Evolutionary conservation across 2,888 invertebrate genomes (phyloP).

Genomic region (Euclidia mi): DNA sequence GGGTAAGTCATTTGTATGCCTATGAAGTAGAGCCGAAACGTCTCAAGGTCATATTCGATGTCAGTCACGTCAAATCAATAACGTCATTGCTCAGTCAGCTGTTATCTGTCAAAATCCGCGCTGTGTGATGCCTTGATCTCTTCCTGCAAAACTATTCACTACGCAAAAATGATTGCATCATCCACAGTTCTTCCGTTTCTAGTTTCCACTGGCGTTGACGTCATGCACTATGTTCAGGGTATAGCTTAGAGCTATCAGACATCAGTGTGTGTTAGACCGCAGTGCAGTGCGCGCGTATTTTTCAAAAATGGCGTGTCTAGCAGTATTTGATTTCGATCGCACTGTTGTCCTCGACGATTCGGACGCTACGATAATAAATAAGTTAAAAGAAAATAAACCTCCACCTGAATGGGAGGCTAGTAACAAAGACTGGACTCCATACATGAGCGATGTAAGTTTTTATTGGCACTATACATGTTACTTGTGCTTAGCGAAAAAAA

Average conservation of each 20-base stretch:
- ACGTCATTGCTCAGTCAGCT: constrained; percentile 38
- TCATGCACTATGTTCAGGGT: constrained; percentile 30
- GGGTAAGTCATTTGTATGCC: too few relatives aligned
- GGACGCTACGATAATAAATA: constrained; percentile 82
- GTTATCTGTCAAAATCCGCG: constrained; percentile 42
- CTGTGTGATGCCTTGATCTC: not conserved
- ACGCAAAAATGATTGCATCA: constrained; percentile 56
- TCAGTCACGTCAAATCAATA: constrained; percentile 31
- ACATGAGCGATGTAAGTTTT: constrained; percentile 84
- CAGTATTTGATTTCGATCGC: constrained; percentile 85
- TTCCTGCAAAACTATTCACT: constrained; percentile 7
- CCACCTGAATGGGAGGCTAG: constrained; percentile 82
- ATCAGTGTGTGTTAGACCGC: constrained; percentile 57
- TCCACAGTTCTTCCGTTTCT: constrained; percentile 38
- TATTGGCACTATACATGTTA: constrained; percentile 13
- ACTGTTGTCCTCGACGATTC: constrained; percentile 84
- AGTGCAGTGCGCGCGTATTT: constrained; percentile 60
- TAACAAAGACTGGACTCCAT: constrained; percentile 84
- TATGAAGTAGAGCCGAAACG: not conserved
- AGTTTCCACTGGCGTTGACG: constrained; percentile 38
- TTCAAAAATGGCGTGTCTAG: constrained; percentile 74
- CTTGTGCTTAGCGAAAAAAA: constrained; percentile 8
- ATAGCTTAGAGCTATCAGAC: constrained; percentile 20
- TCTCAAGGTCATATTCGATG: constrained; percentile 13
- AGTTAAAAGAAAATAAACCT: constrained; percentile 76